Evolutionary conservation across 37 sponge, comb jelly and placozoan genomes (phyloP), one percentile per base, ranked within the genome.

Genomic region (Bolinopsis microptera): DNA sequence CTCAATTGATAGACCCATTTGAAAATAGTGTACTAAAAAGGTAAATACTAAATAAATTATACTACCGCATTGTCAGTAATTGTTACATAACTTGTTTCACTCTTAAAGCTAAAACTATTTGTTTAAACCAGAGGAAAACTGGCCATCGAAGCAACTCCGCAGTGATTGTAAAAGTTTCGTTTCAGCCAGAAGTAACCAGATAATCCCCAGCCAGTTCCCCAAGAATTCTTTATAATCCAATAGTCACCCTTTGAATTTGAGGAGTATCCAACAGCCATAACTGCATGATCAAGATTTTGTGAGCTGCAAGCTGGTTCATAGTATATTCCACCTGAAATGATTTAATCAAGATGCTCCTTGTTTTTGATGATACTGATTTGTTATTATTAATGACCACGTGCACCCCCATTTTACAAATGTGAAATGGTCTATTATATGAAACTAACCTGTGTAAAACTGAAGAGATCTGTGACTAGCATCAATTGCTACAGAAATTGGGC

Each of bases 321-420:
- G 75, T 72, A 72, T n/a, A 72, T 72, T n/a, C 75, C 75, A 72
- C 75, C 75, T 48, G 61, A 48, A 48, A n/a, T n/a, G n/a, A n/a
- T n/a, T n/a, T n/a, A n/a, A n/a, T n/a, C n/a, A n/a, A n/a, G n/a
- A n/a, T n/a, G n/a, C n/a, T n/a, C n/a, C n/a, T n/a, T n/a, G n/a
- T n/a, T n/a, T n/a, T n/a, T n/a, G n/a, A n/a, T n/a, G n/a, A n/a
- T n/a, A n/a, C n/a, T n/a, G n/a, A n/a, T n/a, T n/a, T n/a, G n/a
- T n/a, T n/a, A n/a, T n/a, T n/a, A n/a, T n/a, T n/a, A n/a, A n/a
- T 67, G 68, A n/a, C n/a, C n/a, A n/a, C n/a, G n/a, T n/a, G n/a
- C n/a, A n/a, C n/a, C n/a, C n/a, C n/a, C n/a, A n/a, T n/a, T n/a
- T n/a, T n/a, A n/a, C n/a, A n/a, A n/a, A n/a, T n/a, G n/a, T n/a